Evolutionary conservation across 2,888 invertebrate genomes (phyloP).

Genomic region (Drosophila gaucha): DNA sequence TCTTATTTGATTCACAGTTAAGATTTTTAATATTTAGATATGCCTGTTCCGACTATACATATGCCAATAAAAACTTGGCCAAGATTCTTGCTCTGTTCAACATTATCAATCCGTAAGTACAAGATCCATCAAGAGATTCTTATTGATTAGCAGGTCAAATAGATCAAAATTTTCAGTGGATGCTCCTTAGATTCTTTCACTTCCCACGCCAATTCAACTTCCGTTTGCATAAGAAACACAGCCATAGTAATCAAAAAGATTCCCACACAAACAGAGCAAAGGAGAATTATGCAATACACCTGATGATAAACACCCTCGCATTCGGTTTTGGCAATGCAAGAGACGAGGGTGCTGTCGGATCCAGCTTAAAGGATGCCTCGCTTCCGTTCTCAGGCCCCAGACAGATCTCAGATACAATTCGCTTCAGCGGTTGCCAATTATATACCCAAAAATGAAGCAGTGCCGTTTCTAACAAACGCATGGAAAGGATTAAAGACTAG

Average conservation of each 20-base stretch:
- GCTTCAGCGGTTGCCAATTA: conserved; percentile 56
- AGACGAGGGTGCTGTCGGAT: conserved; percentile 37
- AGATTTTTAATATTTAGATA: no score
- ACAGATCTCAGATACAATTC: conserved; percentile 30
- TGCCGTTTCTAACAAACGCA: conserved; percentile 58
- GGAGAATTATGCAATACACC: conserved; percentile 72
- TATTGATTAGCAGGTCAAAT: background rate
- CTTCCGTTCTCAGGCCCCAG: conserved; percentile 46
- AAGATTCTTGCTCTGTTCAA: no score
- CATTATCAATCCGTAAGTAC: no score
- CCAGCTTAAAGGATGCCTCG: conserved; percentile 27
- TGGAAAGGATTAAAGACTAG: conserved; percentile 64
- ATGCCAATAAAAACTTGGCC: no score
- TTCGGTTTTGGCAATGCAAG: conserved; percentile 19
- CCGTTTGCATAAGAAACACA: conserved; percentile 33
- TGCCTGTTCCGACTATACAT: no score
- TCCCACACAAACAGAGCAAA: conserved; percentile 53
- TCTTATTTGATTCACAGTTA: no score
- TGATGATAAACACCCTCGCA: conserved; percentile 68
- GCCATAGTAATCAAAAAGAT: conserved; percentile 19
- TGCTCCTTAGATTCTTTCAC: background rate
- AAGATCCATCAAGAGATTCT: background rate
- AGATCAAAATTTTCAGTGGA: background rate
- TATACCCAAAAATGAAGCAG: conserved; percentile 6
- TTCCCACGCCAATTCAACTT: conserved; percentile 41